These are phyloP conservation scores for Graphium colonna DNA, from an alignment of 2,888 invertebrate species.

Conservation along the genomic window DNA sequence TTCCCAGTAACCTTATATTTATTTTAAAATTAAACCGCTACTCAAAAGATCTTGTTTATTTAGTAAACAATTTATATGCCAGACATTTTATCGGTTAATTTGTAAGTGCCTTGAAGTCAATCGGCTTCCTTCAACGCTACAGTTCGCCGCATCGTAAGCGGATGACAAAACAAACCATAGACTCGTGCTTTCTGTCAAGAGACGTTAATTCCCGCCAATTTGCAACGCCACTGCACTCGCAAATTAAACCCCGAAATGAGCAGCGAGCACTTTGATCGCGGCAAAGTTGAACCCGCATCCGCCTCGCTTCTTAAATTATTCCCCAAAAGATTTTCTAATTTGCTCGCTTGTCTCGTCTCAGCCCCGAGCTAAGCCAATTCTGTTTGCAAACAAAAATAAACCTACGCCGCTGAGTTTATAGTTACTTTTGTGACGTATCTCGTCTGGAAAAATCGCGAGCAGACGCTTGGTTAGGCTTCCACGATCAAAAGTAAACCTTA, in stretches of 20 bases:
- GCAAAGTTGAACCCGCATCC: conserved; percentile 57
- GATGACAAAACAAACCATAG: neutral
- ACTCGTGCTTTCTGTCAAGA: too few relatives aligned
- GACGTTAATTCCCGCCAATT: conserved; percentile 33
- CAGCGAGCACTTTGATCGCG: conserved; percentile 44
- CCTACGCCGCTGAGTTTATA: conserved; percentile 54
- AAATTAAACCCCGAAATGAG: conserved; percentile 50
- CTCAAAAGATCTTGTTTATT: too few relatives aligned
- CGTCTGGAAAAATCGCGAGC: too few relatives aligned
- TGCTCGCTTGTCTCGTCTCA: conserved; percentile 61
- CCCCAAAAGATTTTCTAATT: conserved; percentile 78
- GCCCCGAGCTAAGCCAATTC: conserved; percentile 49
- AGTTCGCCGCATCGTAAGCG: neutral
- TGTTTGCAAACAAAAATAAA: conserved; percentile 48
- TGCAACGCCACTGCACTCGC: conserved; percentile 44
- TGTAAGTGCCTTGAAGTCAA: too few relatives aligned
- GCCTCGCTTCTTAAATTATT: conserved; percentile 72
- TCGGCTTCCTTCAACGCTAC: too few relatives aligned
- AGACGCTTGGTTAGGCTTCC: too few relatives aligned
- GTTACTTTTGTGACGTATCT: conserved; percentile 48
- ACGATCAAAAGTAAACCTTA: too few relatives aligned
- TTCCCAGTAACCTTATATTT: too few relatives aligned
- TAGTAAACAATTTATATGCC: too few relatives aligned
- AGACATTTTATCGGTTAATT: too few relatives aligned
- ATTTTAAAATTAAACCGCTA: too few relatives aligned